phyloP scores from a whole-genome alignment of 1,140 invertebrate species.

The Pectinophora gossypiella region DNA sequence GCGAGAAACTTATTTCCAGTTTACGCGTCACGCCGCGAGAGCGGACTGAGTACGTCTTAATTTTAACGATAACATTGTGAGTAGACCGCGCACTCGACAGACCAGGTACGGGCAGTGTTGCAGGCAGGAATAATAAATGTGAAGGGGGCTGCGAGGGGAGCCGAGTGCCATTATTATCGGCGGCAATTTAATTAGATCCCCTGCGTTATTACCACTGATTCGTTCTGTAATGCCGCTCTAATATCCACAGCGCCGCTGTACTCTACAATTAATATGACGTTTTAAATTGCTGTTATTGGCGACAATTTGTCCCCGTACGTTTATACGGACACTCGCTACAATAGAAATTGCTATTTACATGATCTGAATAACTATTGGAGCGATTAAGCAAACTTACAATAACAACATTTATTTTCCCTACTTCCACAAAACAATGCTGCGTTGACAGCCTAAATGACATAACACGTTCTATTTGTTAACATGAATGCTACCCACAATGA shows the following conservation, averaged over 20 bases:
- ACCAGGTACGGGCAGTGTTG: background rate
- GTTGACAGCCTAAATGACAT: background rate
- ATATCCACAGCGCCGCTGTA: conserved; percentile 33
- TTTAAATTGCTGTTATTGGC: background rate
- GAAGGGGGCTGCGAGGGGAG: conserved; percentile 65
- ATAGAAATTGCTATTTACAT: conserved; percentile 4
- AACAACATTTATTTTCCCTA: background rate
- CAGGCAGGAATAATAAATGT: conserved; percentile 35
- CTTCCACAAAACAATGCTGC: background rate
- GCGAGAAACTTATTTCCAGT: no score
- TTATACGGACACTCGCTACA: background rate
- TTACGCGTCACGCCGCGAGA: no score
- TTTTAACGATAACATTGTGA: no score
- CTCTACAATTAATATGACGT: conserved; percentile 1
- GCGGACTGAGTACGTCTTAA: no score
- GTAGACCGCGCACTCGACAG: background rate
- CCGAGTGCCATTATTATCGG: conserved; percentile 69
- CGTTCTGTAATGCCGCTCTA: conserved; percentile 66
- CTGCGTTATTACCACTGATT: conserved; percentile 70
- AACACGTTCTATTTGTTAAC: background rate
- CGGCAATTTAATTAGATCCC: conserved; percentile 73
- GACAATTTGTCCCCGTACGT: background rate
- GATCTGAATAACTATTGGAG: background rate
- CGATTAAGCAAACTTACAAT: background rate
- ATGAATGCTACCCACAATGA: background rate